A percentile compares a stretch with the other conserved stretches of the same genome.
Conservation (phyloP, 2,888 invertebrate genomes). For the Cryptus viduatorius region DNA sequence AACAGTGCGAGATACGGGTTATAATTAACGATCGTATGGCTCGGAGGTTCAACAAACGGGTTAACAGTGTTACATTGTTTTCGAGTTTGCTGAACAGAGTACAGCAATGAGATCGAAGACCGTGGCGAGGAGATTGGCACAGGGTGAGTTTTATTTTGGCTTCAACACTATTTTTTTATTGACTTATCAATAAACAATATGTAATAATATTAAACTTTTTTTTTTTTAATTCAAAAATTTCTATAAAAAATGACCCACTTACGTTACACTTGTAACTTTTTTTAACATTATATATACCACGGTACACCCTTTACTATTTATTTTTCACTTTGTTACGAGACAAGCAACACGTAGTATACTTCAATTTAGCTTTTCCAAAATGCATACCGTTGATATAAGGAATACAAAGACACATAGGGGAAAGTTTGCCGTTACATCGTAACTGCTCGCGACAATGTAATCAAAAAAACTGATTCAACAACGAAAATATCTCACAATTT, state of each 20-base stretch:
- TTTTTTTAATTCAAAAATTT: neutral
- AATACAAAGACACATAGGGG: no score
- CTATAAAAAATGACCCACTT: neutral
- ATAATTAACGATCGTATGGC: slow-evolving; percentile 79
- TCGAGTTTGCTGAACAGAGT: slow-evolving; percentile 73
- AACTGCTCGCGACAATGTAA: no score
- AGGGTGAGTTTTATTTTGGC: slow-evolving; percentile 86
- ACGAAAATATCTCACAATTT: no score
- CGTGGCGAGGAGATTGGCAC: slow-evolving; percentile 90
- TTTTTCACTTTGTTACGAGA: no score
- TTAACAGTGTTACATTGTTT: slow-evolving; percentile 81
- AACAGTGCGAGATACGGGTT: slow-evolving; percentile 52
- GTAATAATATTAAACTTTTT: neutral
- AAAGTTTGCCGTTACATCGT: no score
- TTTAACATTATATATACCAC: no score
- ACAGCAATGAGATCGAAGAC: slow-evolving; percentile 90
- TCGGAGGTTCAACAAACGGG: slow-evolving; percentile 77
- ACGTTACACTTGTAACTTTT: neutral
- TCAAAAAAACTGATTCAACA: no score
- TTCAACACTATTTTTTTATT: slow-evolving; percentile 12
- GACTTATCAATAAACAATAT: neutral
- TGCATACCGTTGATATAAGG: no score
- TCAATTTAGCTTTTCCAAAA: no score
- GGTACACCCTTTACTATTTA: no score
- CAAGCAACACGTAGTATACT: no score